phyloP scores from a whole-genome alignment of 2,888 invertebrate genomes.

The Acanthosepion pharaonis region DNA sequence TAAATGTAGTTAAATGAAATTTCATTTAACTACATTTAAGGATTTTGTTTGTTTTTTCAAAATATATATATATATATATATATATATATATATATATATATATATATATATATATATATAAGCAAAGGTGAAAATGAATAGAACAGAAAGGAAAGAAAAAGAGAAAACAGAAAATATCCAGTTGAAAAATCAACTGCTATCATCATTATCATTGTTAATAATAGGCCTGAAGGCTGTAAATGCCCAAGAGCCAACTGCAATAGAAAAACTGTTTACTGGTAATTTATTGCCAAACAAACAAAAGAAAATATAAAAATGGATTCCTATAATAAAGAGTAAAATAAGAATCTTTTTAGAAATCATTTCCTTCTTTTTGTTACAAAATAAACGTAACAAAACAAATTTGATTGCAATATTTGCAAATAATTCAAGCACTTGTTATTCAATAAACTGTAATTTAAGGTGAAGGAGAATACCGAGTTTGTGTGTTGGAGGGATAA shows the following conservation, averaged over 20 bases:
- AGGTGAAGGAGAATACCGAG: background rate
- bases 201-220: background rate
- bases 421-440: background rate
- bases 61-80: no score
- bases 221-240: background rate
- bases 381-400: background rate
- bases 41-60: no score
- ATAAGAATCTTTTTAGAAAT: background rate
- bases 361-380: background rate
- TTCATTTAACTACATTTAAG: no score
- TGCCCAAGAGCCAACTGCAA: background rate
- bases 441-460: background rate
- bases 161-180: background rate
- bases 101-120: no score
- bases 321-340: background rate
- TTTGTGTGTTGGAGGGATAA: no score
- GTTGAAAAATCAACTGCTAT: background rate
- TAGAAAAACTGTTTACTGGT: background rate
- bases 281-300: background rate
- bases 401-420: constrained; percentile 8
- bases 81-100: background rate
- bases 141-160: background rate
- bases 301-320: background rate
- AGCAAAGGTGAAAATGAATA: background rate
- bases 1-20: no score